phyloP scores from a whole-genome alignment of 2,113 vertebrate genomes.

The Taxidea taxus region DNA sequence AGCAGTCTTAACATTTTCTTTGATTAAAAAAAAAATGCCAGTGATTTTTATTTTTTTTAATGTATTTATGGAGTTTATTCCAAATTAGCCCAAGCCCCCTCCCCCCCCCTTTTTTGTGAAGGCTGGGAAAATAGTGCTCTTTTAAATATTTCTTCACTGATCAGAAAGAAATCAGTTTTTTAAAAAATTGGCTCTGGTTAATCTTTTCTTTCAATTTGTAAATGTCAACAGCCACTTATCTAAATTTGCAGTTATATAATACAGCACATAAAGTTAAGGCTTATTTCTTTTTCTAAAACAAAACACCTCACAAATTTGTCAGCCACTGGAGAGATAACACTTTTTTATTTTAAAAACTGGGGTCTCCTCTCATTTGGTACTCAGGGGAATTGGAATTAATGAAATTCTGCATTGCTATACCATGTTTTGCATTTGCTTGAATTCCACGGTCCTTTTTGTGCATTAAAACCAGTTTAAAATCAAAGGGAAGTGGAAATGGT shows the following conservation, averaged over 20 bases:
- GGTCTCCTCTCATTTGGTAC: slow-evolving; percentile 69
- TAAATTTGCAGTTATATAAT: slow-evolving; percentile 59
- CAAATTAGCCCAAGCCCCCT: slow-evolving; percentile 44
- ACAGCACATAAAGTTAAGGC: slow-evolving; percentile 71
- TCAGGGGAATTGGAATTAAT: slow-evolving; percentile 78
- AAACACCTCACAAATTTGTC: slow-evolving; percentile 13
- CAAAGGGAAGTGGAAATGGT: slow-evolving; percentile 48
- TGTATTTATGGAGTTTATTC: slow-evolving; percentile 51
- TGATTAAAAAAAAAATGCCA: slow-evolving; percentile 33
- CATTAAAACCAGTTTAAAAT: slow-evolving; percentile 69
- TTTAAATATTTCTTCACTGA: slow-evolving; percentile 61
- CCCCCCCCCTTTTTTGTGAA: background rate
- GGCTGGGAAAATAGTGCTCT: slow-evolving; percentile 26
- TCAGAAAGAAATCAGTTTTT: slow-evolving; percentile 23
- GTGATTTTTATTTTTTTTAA: slow-evolving; percentile 40
- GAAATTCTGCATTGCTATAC: slow-evolving; percentile 79
- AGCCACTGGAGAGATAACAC: slow-evolving; percentile 63
- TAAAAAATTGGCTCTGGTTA: slow-evolving; percentile 66
- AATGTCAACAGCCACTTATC: slow-evolving; percentile 58
- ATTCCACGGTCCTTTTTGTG: slow-evolving; percentile 41
- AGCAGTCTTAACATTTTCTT: slow-evolving; percentile 53
- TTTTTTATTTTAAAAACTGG: slow-evolving; percentile 75
- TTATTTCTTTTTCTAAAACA: slow-evolving; percentile 33
- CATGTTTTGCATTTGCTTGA: slow-evolving; percentile 76
- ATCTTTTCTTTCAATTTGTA: slow-evolving; percentile 61